These are phyloP conservation scores for Therioaphis trifolii DNA, from an alignment of 2,888 invertebrate genomes.

Conservation along the genomic window DNA sequence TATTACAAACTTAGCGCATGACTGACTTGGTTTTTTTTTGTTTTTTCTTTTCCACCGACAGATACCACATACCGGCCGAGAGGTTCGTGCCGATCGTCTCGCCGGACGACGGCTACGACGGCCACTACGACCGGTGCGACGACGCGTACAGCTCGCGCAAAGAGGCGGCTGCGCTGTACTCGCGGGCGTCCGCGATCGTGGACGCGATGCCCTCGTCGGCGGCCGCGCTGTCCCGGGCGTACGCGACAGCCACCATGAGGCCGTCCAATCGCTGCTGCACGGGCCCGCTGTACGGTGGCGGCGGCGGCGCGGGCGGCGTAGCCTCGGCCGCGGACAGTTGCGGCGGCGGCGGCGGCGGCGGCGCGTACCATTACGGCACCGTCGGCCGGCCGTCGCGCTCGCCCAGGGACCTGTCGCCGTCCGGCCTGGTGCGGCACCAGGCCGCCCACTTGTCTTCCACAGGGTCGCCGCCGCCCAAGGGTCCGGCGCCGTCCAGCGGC, in stretches of 20 bases:
- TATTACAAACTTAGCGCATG: no score
- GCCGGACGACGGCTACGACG: slow-evolving; percentile 57
- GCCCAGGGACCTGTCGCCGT: slow-evolving; percentile 60
- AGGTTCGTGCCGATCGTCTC: slow-evolving; percentile 55
- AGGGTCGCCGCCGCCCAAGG: slow-evolving; percentile 57
- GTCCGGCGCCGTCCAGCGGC: slow-evolving; percentile 67
- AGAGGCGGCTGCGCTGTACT: slow-evolving; percentile 68
- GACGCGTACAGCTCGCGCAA: slow-evolving; percentile 68
- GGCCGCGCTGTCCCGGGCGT: slow-evolving; percentile 51
- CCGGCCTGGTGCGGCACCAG: slow-evolving; percentile 47
- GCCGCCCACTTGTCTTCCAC: slow-evolving; percentile 53
- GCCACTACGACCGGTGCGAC: slow-evolving; percentile 56
- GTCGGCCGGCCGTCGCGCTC: slow-evolving; percentile 57
- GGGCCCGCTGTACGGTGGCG: slow-evolving; percentile 68
- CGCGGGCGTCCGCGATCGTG: slow-evolving; percentile 66
- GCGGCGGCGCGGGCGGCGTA: slow-evolving; percentile 66
- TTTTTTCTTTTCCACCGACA: no score
- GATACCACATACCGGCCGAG: slow-evolving; percentile 40
- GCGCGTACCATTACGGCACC: slow-evolving; percentile 50
- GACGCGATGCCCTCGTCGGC: slow-evolving; percentile 53
- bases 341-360: slow-evolving; percentile 65
- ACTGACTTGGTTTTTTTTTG: no score
- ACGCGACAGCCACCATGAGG: slow-evolving; percentile 57
- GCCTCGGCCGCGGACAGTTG: slow-evolving; percentile 67
- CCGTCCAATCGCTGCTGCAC: slow-evolving; percentile 66